Conservation (phyloP, 2,113 vertebrate genomes). For the Mungos mungo region DNA sequence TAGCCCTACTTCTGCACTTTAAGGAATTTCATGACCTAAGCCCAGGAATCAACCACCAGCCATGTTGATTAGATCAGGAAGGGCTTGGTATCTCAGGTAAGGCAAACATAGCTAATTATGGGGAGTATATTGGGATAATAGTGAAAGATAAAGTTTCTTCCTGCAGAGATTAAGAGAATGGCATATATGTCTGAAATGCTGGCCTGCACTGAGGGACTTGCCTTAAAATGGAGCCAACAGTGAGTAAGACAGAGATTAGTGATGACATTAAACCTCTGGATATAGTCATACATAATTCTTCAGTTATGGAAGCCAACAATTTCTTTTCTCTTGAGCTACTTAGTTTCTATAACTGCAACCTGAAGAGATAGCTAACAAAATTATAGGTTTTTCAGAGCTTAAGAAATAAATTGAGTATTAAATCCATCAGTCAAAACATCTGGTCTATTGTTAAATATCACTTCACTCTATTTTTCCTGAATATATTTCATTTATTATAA, state of each 20-base stretch:
- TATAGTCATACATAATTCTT: background rate
- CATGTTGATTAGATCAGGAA: background rate
- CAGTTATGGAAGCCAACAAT: background rate
- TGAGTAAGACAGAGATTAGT: background rate
- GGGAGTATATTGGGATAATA: background rate
- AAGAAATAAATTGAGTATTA: slow-evolving; percentile 10
- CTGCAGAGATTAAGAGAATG: background rate
- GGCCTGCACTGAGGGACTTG: background rate
- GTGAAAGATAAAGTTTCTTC: background rate
- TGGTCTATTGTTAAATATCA: background rate
- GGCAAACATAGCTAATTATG: background rate
- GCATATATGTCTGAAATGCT: background rate
- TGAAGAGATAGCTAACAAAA: background rate
- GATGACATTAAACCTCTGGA: background rate
- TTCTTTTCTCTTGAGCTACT: background rate
- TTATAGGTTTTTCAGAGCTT: background rate
- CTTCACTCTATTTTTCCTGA: background rate
- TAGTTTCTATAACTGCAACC: background rate
- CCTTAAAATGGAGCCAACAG: background rate
- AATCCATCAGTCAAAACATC: background rate
- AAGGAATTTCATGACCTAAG: background rate
- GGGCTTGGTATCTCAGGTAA: background rate
- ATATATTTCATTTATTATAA: background rate
- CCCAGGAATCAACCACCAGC: background rate
- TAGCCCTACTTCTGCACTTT: background rate